phyloP scores from a whole-genome alignment of 1,140 invertebrate genomes.

The Brachionus paranguensis region DNA sequence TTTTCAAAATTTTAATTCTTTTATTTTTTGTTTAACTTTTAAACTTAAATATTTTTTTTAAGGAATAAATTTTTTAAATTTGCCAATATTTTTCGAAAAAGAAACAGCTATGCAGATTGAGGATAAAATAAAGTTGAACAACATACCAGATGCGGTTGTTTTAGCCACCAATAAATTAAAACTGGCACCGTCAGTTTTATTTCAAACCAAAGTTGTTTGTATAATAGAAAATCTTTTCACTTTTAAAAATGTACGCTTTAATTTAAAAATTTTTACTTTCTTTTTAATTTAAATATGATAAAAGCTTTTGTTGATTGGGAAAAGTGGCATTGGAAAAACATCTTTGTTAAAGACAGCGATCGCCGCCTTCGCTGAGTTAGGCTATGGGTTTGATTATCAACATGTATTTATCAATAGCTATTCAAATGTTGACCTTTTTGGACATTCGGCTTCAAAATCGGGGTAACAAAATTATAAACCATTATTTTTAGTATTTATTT shows the following conservation, averaged over 20 bases:
- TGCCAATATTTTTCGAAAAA: conserved; percentile 6
- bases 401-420: conserved; percentile 30
- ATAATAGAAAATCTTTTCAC: conserved; percentile 23
- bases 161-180: not conserved
- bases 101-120: conserved; percentile 15
- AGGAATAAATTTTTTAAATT: not conserved
- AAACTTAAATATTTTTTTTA: not conserved
- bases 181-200: conserved; percentile 13
- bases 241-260: conserved; percentile 20
- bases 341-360: conserved; percentile 22
- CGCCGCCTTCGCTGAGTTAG: not conserved
- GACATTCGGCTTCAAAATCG: not conserved
- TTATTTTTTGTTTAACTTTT: too few relatives aligned
- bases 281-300: not conserved
- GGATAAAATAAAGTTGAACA: conserved; percentile 16
- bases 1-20: too few relatives aligned
- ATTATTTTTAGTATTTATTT: not conserved
- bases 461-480: not conserved
- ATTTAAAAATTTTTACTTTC: not conserved
- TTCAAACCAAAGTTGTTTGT: conserved; percentile 13
- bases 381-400: not conserved
- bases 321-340: conserved; percentile 32
- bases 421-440: conserved; percentile 3
- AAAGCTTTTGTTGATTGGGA: conserved; percentile 11
- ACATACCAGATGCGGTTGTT: not conserved